A percentile compares a stretch with the other conserved stretches of the same genome.
Evolutionary conservation across 2,888 invertebrate species (phyloP).

Genomic region (Troglohyphantes excavatus): DNA sequence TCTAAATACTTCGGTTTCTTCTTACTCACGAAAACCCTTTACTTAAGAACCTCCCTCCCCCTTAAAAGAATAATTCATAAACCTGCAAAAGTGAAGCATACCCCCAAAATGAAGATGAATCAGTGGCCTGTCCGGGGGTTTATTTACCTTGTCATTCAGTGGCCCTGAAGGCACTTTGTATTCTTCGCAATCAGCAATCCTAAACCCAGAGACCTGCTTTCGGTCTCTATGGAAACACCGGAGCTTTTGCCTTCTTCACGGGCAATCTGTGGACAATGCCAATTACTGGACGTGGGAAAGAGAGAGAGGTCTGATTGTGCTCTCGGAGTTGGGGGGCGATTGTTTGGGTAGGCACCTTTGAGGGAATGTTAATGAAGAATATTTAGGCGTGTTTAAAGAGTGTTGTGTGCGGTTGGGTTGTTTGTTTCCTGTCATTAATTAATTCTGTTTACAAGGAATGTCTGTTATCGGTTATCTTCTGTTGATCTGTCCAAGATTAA

Average conservation of each 20-base stretch:
- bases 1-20: slow-evolving; percentile 26
- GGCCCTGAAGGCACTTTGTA: slow-evolving; percentile 55
- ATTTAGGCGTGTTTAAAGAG: not conserved
- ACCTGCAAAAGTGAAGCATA: not conserved
- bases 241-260: slow-evolving; percentile 25
- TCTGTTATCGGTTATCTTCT: not conserved
- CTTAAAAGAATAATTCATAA: slow-evolving; percentile 31
- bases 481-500: not conserved
- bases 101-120: slow-evolving; percentile 40
- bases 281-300: slow-evolving; percentile 18
- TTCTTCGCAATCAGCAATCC: slow-evolving; percentile 54
- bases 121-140: not conserved
- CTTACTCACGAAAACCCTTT: too few species aligned
- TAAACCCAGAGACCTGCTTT: slow-evolving; percentile 35
- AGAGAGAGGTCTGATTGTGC: not conserved
- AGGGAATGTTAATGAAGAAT: not conserved
- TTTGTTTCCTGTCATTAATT: not conserved
- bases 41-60: not conserved
- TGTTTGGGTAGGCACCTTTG: not conserved
- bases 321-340: not conserved
- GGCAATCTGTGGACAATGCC: slow-evolving; percentile 35
- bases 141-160: slow-evolving; percentile 37
- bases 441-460: not conserved
- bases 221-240: slow-evolving; percentile 57
- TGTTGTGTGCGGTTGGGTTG: not conserved